phyloP scores from a whole-genome alignment of 2,797 vertebrate genomes.

The Helicolenus hilgendorfi region DNA sequence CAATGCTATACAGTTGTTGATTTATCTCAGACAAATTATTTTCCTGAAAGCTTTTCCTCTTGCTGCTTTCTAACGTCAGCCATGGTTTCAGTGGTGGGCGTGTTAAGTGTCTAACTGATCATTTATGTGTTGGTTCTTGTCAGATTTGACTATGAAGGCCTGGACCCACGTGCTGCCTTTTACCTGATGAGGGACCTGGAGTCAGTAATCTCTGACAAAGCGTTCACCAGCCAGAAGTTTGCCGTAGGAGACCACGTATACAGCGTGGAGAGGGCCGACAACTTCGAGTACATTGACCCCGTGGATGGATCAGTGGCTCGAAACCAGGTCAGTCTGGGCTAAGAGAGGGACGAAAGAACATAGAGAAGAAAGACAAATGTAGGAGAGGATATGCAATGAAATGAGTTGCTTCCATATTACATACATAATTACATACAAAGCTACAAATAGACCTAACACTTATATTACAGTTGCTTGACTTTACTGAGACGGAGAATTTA shows the following conservation, averaged over 20 bases:
- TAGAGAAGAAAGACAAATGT: neutral
- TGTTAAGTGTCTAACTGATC: neutral
- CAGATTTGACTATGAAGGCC: conserved; percentile 98
- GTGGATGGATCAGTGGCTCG: conserved; percentile 97
- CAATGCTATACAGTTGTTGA: neutral
- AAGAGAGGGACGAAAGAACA: neutral
- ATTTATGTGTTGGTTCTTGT: neutral
- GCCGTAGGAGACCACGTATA: conserved; percentile 95
- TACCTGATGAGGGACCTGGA: conserved; percentile 98
- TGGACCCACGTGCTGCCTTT: conserved; percentile 95
- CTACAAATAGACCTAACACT: neutral
- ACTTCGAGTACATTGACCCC: conserved; percentile 98
- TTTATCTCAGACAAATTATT: neutral
- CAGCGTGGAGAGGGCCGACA: conserved; percentile 96
- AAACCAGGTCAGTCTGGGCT: conserved; percentile 93
- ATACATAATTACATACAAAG: neutral
- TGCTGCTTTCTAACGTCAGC: neutral
- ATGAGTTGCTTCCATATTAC: neutral
- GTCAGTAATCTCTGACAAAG: conserved; percentile 94
- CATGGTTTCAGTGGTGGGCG: neutral
- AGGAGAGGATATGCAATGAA: neutral
- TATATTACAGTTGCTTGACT: neutral
- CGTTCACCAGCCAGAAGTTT: conserved; percentile 96
- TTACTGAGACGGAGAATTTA: neutral
- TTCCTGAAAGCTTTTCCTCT: neutral